Evolutionary conservation across 2,113 vertebrate genomes (phyloP), one percentile per base, ranked within the genome.

Genomic region (Grallaria varia): DNA sequence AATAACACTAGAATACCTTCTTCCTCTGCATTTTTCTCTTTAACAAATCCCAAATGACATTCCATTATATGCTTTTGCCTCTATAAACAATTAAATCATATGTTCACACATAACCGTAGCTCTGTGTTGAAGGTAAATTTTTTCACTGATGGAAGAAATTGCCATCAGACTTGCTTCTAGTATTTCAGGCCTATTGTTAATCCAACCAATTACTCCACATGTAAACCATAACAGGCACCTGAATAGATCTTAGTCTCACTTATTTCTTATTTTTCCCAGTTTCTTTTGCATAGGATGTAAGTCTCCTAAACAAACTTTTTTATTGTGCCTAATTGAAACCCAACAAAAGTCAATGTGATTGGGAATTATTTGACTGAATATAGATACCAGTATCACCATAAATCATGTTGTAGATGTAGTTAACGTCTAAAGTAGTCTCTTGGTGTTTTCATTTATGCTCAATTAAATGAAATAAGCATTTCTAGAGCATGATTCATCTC

Each of bases 81-180:
- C 39, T 95, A 89, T 89, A 94, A 97, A 87, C 55, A 95, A 83
- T 88, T 95, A 92, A 94, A 18, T 23, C 62, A 84, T 58, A 73
- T 60, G 92, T 47, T 79, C 37, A 47, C 19, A 37, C 33, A 21
- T 35, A 86, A 42, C 40, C 2, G 0, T 74, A 69, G 15, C 12
- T 92, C 23, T 49, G 28, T 74, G 20, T 80, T 50, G 52, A 42
- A 80, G 25, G 45, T 84, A 84, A 55, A 49, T n/a, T 12, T 56
- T 56, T 37, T 86, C 59, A 58, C n/a, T 94, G 39, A 45, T 59
- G 56, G n/a, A 84, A 67, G 28, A 84, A 77, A 1, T 2, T 69
- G 8, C 27, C 33, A 67, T 78, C 68, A 89, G 56, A 63, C 22
- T 75, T 71, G 24, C 14, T 77, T 80, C 42, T 42, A 33, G 22